Evolutionary conservation across 2,113 vertebrate genomes (phyloP).

Genomic region (Stigmatopora nigra): DNA sequence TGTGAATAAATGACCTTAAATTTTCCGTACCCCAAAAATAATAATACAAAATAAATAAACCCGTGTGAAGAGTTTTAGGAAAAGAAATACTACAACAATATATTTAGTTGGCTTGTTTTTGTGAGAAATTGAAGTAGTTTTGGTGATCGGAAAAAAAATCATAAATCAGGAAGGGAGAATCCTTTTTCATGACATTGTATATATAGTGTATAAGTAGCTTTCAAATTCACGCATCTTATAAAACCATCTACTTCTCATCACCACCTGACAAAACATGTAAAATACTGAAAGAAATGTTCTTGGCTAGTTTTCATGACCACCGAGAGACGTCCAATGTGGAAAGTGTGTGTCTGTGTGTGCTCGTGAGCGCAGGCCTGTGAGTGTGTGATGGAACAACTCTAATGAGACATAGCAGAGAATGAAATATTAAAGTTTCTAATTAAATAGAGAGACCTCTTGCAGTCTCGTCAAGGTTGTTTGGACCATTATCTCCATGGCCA

Average conservation of each 20-base stretch:
- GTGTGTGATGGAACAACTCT: constrained; percentile 64
- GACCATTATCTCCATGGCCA: constrained; percentile 67
- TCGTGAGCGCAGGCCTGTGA: constrained; percentile 38
- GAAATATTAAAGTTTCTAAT: constrained; percentile 79
- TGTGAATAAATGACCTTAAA: too few relatives aligned
- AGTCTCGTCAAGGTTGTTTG: constrained; percentile 73
- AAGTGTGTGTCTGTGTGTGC: constrained; percentile 4
- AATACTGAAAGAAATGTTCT: background rate
- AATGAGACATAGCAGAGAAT: constrained; percentile 71
- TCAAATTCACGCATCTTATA: background rate
- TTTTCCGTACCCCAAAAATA: too few relatives aligned
- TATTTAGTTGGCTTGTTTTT: background rate
- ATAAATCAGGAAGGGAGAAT: background rate
- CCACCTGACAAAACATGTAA: background rate
- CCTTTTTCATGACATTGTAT: background rate
- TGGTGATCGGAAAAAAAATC: background rate
- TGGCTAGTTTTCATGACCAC: constrained; percentile 12
- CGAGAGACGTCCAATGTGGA: constrained; percentile 36
- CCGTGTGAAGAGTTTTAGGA: too few relatives aligned
- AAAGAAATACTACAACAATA: too few relatives aligned
- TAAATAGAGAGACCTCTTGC: constrained; percentile 71
- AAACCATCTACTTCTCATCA: background rate
- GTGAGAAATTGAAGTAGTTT: background rate
- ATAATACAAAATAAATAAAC: too few relatives aligned
- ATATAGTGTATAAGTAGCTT: background rate